A percentile compares a stretch with the other conserved stretches of the same genome.
Evolutionary conservation across 2,888 invertebrate genomes (phyloP).

Genomic region (Archaeoteleia sp.): DNA sequence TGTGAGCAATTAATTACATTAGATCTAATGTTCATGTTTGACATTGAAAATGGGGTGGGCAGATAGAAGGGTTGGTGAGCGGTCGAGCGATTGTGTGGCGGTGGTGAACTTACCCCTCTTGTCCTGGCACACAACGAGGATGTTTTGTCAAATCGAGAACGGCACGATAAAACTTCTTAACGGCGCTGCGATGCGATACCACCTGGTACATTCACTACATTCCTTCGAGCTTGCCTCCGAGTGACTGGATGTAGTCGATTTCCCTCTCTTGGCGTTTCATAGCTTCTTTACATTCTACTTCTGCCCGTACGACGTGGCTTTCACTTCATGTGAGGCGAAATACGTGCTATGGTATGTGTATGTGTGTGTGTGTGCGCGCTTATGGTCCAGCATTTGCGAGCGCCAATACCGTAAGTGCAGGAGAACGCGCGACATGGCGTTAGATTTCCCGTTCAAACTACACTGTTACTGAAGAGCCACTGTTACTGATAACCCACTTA

Average conservation of each 20-base stretch:
- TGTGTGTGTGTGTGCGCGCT: conserved; percentile 29
- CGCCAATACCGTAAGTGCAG: conserved; percentile 32
- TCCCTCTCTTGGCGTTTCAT: conserved; percentile 52
- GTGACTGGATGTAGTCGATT: conserved; percentile 67
- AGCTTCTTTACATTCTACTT: conserved; percentile 58
- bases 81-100: no score
- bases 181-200: conserved; percentile 55
- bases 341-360: conserved; percentile 41
- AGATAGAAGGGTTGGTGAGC: no score
- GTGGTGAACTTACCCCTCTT: conserved; percentile 44
- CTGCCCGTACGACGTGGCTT: conserved; percentile 52
- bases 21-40: no score
- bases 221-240: conserved; percentile 67
- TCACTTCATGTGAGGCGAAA: conserved; percentile 52
- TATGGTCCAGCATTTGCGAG: conserved; percentile 51
- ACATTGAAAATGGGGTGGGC: background rate
- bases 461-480: conserved; percentile 18
- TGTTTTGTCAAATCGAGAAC: conserved; percentile 48
- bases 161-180: conserved; percentile 54
- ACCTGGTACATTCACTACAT: conserved; percentile 55
- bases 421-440: conserved; percentile 6
- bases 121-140: conserved; percentile 26
- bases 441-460: conserved; percentile 36
- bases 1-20: no score
- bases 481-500: conserved; percentile 27